Conservation (phyloP, 2,113 vertebrate species). For the Coturnix japonica region DNA sequence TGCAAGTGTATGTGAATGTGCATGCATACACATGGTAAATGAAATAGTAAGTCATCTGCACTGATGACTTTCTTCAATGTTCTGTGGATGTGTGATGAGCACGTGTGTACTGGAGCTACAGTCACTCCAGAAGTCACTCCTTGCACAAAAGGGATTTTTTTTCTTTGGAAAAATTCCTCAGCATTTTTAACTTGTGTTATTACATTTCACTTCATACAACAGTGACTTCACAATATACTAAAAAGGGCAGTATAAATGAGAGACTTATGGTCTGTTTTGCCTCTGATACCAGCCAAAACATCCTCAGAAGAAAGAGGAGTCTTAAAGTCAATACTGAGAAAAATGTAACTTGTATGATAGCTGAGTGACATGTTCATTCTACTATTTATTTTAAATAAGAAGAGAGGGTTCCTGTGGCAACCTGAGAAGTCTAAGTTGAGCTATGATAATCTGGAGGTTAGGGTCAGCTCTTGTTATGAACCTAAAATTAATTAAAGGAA, state of each 20-base stretch:
- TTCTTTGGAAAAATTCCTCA: neutral
- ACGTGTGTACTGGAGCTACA: neutral
- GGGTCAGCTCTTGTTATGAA: neutral
- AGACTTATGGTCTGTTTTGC: neutral
- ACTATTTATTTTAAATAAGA: neutral
- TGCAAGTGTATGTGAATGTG: neutral
- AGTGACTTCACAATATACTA: neutral
- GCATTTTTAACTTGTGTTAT: neutral
- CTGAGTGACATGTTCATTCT: neutral
- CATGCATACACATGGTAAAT: fast-evolving
- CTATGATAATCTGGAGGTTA: neutral
- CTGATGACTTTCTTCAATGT: neutral
- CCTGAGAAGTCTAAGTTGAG: neutral
- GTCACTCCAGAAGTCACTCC: neutral
- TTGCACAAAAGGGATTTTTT: neutral
- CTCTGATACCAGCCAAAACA: neutral
- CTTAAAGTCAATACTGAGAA: neutral
- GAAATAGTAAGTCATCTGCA: neutral
- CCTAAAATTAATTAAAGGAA: neutral
- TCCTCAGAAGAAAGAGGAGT: neutral
- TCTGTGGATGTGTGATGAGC: neutral
- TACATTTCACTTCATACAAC: neutral
- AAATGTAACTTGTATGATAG: neutral
- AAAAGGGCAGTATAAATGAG: neutral
- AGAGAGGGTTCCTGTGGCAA: neutral